Base-by-base conservation (phyloP, 2,888 invertebrate genomes). In the Endomychus coccineus region DNA sequence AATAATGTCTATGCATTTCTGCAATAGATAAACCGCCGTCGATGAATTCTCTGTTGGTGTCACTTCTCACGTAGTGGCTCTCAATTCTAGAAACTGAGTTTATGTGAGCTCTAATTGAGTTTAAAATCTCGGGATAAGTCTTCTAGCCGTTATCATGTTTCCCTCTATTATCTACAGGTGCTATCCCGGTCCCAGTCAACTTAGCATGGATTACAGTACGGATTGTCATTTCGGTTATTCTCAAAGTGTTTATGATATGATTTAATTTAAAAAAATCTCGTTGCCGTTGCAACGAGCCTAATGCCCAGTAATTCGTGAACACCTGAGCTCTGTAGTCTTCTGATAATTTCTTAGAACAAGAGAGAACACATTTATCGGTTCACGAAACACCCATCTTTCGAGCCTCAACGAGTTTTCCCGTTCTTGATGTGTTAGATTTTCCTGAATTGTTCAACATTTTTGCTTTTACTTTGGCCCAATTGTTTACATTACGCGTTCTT, bases 61-160 rank as follows among this genome's bases (percentile, higher is more conserved):
- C n/a, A n/a, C n/a, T n/a, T 40, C 52, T 41, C 19, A 44, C 34
- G 37, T 50, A 54, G 39, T 51, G 50, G 31, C 48, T 46, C 30
- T 45, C n/a, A n/a, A n/a, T n/a, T n/a, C n/a, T n/a, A n/a, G n/a
- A n/a, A n/a, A n/a, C n/a, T n/a, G n/a, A n/a, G n/a, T n/a, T n/a
- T n/a, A n/a, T n/a, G n/a, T n/a, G n/a, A n/a, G n/a, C n/a, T n/a
- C n/a, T n/a, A n/a, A n/a, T n/a, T n/a, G n/a, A n/a, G n/a, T n/a
- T n/a, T n/a, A n/a, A n/a, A n/a, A n/a, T n/a, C n/a, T n/a, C n/a
- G n/a, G n/a, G n/a, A n/a, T n/a, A n/a, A n/a, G n/a, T n/a, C n/a
- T n/a, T n/a, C n/a, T n/a, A n/a, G 35, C 44, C 49, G 14, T 51
- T 48, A 6, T 43, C 44, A 36, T 50, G 49, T 34, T 45, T 49